These are phyloP conservation scores for Hyalella azteca DNA, from an alignment of 2,888 invertebrate genomes.

Conservation along the genomic window DNA sequence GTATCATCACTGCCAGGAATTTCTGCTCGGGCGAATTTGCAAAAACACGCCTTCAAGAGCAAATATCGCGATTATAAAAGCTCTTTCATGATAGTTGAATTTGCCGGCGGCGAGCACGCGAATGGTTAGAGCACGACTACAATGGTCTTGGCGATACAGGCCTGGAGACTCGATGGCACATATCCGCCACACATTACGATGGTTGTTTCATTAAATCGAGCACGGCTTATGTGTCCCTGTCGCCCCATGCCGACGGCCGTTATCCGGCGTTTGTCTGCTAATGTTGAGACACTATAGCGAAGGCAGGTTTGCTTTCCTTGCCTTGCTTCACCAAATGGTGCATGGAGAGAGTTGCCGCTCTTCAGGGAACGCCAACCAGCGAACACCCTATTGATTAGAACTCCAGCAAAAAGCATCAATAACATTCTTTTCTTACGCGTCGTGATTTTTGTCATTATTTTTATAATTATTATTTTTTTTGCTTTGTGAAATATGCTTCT, in stretches of 20 bases:
- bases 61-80: conserved; percentile 39
- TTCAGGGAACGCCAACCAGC: background rate
- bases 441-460: too few species aligned
- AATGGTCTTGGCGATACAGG: conserved; percentile 39
- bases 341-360: background rate
- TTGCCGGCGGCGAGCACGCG: conserved; percentile 28
- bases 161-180: conserved; percentile 42
- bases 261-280: conserved; percentile 58
- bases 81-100: conserved; percentile 26
- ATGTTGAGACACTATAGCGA: conserved; percentile 40
- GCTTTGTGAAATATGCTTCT: too few species aligned
- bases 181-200: conserved; percentile 54
- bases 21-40: conserved; percentile 9
- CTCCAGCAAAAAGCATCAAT: too few species aligned
- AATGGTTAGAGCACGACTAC: conserved; percentile 21
- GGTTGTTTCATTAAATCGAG: conserved; percentile 58
- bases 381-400: conserved; percentile 22
- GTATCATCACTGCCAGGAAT: conserved; percentile 35
- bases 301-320: conserved; percentile 36
- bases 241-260: conserved; percentile 49
- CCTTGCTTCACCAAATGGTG: conserved; percentile 10
- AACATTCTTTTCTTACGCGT: too few species aligned
- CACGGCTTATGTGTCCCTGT: conserved; percentile 51
- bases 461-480: too few species aligned
- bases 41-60: conserved; percentile 34